phyloP scores from a whole-genome alignment of 1,140 invertebrate species.

The Bombus breviceps region DNA sequence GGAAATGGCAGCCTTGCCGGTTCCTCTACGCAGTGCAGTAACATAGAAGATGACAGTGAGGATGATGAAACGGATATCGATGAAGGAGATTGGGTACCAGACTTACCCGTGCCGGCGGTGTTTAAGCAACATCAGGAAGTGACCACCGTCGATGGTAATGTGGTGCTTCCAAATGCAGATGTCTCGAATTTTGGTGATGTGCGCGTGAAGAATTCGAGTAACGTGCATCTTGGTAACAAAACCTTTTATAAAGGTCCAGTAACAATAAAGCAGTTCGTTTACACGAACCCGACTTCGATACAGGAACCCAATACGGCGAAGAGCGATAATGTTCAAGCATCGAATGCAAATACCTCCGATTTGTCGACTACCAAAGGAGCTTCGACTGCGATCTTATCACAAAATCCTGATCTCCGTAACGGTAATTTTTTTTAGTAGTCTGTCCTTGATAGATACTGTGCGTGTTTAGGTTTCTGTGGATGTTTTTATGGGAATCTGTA shows the following conservation, averaged over 20 bases:
- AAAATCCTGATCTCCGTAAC: conserved; percentile 52
- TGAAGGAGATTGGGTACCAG: conserved; percentile 62
- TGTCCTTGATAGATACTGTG: background rate
- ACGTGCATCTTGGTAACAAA: conserved; percentile 86
- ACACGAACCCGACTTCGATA: conserved; percentile 67
- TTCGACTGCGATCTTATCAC: conserved; percentile 27
- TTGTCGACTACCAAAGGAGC: conserved; percentile 36
- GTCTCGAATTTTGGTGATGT: conserved; percentile 82
- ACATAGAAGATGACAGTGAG: conserved; percentile 56
- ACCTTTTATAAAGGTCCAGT: conserved; percentile 86
- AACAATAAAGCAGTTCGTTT: conserved; percentile 86
- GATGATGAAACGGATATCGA: conserved; percentile 64
- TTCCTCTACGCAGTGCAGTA: conserved; percentile 67
- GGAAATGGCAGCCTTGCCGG: conserved; percentile 37
- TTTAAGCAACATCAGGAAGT: conserved; percentile 62
- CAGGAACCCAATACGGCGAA: conserved; percentile 6
- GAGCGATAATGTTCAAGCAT: background rate
- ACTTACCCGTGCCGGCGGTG: conserved; percentile 45
- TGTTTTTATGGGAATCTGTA: background rate
- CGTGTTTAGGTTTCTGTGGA: no score
- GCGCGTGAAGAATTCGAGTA: conserved; percentile 84
- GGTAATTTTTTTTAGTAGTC: conserved; percentile 24
- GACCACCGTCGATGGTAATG: conserved; percentile 49
- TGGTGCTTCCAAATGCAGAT: conserved; percentile 65
- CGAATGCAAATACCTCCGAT: conserved; percentile 43